These are phyloP conservation scores for Colinus virginianus DNA, from an alignment of 2,113 vertebrate species.

Conservation along the genomic window DNA sequence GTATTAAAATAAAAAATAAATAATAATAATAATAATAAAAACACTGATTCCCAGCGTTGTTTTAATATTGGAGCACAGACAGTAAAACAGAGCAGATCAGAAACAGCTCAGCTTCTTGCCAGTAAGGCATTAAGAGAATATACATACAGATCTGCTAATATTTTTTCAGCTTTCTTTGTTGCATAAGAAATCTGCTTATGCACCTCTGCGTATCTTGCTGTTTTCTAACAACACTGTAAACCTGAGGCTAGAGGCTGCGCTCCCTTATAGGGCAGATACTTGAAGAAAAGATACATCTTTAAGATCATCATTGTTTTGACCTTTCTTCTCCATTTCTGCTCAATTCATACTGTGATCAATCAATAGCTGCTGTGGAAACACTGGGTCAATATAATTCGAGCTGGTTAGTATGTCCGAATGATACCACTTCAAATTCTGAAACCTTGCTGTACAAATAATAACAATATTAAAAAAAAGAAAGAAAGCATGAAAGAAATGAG, in stretches of 20 bases:
- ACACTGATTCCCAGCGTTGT: not conserved
- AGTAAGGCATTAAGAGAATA: not conserved
- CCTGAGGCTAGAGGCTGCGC: not conserved
- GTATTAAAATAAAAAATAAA: not conserved
- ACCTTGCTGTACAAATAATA: not conserved
- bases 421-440: conserved; percentile 31
- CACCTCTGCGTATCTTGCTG: not conserved
- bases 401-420: conserved; percentile 40
- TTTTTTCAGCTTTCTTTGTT: not conserved
- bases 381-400: conserved; percentile 49
- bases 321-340: conserved; percentile 42
- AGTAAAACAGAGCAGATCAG: not conserved
- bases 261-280: not conserved
- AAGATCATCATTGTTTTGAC: conserved; percentile 49
- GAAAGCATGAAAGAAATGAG: not conserved
- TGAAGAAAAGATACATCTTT: not conserved
- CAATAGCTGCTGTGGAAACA: conserved; percentile 32
- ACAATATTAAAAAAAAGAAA: not conserved
- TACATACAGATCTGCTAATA: not conserved
- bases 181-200: not conserved
- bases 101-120: not conserved
- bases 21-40: too few species aligned
- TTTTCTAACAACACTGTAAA: not conserved
- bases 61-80: not conserved
- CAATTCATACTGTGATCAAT: conserved; percentile 42